phyloP scores from a whole-genome alignment of 2,888 invertebrate species.

The Geotrupes spiniger region DNA sequence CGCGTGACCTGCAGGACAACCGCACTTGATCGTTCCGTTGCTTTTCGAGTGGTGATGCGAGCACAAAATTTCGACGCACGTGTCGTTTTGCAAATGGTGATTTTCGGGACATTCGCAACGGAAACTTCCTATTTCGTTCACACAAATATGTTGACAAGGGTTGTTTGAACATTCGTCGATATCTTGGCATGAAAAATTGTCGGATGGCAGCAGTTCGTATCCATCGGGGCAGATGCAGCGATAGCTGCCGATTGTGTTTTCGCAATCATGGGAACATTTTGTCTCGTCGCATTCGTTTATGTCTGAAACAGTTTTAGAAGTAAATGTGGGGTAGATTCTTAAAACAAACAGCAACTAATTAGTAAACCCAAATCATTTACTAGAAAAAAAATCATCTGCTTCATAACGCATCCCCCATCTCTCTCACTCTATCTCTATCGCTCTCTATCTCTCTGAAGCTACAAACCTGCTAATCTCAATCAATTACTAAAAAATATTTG shows the following conservation, averaged over 20 bases:
- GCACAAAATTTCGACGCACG: constrained; percentile 46
- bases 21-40: constrained; percentile 43
- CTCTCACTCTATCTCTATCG: too few species aligned
- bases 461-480: too few species aligned
- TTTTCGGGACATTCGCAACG: constrained; percentile 50
- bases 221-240: constrained; percentile 40
- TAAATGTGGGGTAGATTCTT: too few species aligned
- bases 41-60: constrained; percentile 40
- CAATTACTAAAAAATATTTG: too few species aligned
- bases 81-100: constrained; percentile 29
- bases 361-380: too few species aligned
- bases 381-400: too few species aligned
- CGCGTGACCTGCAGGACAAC: constrained; percentile 45
- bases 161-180: constrained; percentile 45
- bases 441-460: too few species aligned
- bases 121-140: constrained; percentile 62
- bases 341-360: too few species aligned
- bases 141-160: constrained; percentile 56
- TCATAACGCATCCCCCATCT: too few species aligned
- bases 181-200: constrained; percentile 43
- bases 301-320: constrained; percentile 33
- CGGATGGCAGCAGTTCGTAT: constrained; percentile 45
- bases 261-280: constrained; percentile 41
- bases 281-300: constrained; percentile 39
- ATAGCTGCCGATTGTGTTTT: constrained; percentile 36